Conservation (phyloP, 2,797 vertebrate species). For the Thunnus albacares region DNA sequence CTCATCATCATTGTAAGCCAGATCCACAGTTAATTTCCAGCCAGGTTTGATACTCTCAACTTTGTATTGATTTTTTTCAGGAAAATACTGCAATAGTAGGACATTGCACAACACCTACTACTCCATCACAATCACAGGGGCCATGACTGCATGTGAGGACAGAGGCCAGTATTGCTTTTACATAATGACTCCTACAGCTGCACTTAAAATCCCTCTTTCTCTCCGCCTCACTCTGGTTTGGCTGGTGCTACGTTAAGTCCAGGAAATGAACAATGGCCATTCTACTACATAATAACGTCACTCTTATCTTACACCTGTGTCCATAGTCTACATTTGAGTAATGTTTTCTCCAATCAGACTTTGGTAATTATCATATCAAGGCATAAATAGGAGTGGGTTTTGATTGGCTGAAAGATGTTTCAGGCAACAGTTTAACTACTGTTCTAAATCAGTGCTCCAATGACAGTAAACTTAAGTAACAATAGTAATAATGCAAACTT, state of each 20-base stretch:
- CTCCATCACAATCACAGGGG: conserved; percentile 28
- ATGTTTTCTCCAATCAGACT: conserved; percentile 23
- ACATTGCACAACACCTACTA: conserved; percentile 44
- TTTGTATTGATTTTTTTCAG: background rate
- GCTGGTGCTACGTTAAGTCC: conserved; percentile 17
- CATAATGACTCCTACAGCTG: conserved; percentile 58
- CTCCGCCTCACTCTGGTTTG: conserved; percentile 15
- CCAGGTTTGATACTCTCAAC: conserved; percentile 6
- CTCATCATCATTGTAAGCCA: conserved; percentile 4
- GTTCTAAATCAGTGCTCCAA: background rate
- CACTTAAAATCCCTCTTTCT: conserved; percentile 31
- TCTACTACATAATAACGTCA: conserved; percentile 14
- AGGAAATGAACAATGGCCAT: conserved; percentile 34
- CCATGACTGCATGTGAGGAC: conserved; percentile 32
- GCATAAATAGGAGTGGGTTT: background rate
- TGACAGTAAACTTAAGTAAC: background rate
- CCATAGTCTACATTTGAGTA: background rate
- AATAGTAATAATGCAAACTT: background rate
- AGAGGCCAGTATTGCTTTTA: conserved; percentile 45
- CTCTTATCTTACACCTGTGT: conserved; percentile 6
- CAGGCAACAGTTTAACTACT: background rate
- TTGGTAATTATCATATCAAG: background rate
- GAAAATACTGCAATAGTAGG: conserved; percentile 18
- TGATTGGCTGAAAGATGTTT: background rate
- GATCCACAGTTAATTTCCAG: background rate